A percentile compares a stretch with the other conserved stretches of the same genome.
Evolutionary conservation across 2,113 vertebrate genomes (phyloP).

Genomic region (Hyla sarda): DNA sequence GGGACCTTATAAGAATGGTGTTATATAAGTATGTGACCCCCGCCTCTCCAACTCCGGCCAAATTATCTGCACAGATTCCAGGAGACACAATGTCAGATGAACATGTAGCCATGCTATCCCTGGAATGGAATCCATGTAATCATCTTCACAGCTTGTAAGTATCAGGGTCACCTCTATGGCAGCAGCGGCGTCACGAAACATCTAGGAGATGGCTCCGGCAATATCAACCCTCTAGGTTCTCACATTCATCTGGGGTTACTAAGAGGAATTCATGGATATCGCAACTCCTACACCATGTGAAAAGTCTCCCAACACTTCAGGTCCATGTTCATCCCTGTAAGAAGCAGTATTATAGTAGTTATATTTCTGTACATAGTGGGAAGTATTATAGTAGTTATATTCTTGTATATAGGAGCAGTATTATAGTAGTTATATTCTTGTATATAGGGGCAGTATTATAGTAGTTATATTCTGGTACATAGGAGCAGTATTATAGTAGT

Average conservation of each 20-base stretch:
- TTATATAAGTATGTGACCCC: not conserved
- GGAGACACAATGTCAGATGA: slow-evolving; percentile 32
- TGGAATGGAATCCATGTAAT: slow-evolving; percentile 48
- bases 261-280: too few relatives aligned
- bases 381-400: too few relatives aligned
- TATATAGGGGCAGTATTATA: not conserved
- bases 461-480: slow-evolving; percentile 1
- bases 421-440: too few relatives aligned
- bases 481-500: not conserved
- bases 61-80: slow-evolving; percentile 42
- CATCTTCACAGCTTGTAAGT: slow-evolving; percentile 24
- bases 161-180: slow-evolving; percentile 48
- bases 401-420: too few relatives aligned
- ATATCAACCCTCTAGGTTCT: not conserved
- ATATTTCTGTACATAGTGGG: too few relatives aligned
- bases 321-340: too few relatives aligned
- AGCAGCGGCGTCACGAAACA: not conserved
- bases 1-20: slow-evolving; percentile 35
- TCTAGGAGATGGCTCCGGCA: not conserved
- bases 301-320: not conserved
- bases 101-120: slow-evolving; percentile 28
- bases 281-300: too few relatives aligned
- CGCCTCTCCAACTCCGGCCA: not conserved
- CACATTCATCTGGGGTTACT: not conserved
- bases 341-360: too few relatives aligned